Base-by-base conservation (phyloP, 2,888 invertebrate species). In the Ypsolopha sequella region DNA sequence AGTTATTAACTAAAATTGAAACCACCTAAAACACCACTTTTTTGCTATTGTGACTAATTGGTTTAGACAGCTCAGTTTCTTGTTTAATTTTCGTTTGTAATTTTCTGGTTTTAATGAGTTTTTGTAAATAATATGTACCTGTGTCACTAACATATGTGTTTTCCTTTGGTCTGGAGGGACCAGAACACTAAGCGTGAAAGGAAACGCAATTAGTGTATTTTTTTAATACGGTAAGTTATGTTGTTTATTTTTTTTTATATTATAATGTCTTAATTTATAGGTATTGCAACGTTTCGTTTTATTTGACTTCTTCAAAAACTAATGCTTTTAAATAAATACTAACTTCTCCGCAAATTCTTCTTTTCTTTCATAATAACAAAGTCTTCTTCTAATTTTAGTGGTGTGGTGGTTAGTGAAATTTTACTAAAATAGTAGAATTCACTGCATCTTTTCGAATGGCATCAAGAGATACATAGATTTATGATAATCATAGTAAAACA, bases 41-140 rank as follows among this genome's bases (percentile, higher is more conserved):
- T 72, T 78, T 77, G 77, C 76, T 59, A 57, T 72, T 77, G 71
- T 78, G 66, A 81, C 80, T 80, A 82, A 81, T 79, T 70, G 72
- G 74, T 72, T 63, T 70, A 77, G 76, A 74, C 81, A 84, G 82
- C 82, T 85, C 82, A 81, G 57, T 65, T 64, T 59, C 53, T 55
- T 64, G 59, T 61, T 61, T 59, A 56, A 50, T 58, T 53, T 58
- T 55, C 59, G 45, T 56, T 65, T 64, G 13, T 51, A 69, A 65
- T 58, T 63, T 63, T 69, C 65, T 65, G 61, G 68, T 67, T 63
- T 66, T 58, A 45, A 33, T 46, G 7, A 34, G 6, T 43, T 43
- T n/a, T 34, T 46, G 6, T 36, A 60, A 64, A 60, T 47, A 52
- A 54, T n/a, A n/a, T n/a, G n/a, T n/a, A n/a, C n/a, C n/a, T 57